Base-by-base conservation (phyloP, 2,888 invertebrate species). In the Epirrita christyi region DNA sequence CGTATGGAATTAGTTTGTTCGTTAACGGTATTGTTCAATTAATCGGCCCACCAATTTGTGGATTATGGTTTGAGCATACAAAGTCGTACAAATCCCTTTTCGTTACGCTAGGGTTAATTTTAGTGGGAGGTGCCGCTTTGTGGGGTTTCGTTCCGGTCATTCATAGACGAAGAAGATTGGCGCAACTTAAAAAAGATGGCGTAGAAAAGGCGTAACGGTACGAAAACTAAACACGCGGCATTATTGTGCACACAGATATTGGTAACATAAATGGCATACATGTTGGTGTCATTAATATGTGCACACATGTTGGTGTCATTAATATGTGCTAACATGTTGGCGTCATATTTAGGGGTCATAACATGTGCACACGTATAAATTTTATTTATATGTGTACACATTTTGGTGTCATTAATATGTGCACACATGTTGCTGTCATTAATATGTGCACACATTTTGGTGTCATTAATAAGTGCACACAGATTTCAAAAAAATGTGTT, bases 1-100 rank as follows among this genome's bases (percentile, higher is more conserved):
- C 97, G 0, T 97, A 97, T 71, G 97, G 97, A 0, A 96, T 97
- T 29, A 96, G 97, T 65, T 86, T 97, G 29, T 97, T 97, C 70
- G 94, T 97, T 9, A 97, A 97, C 71, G 97, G 97, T 1, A 93
- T 97, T 46, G 81, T 97, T 15, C 97, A 97, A 79, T 79, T 97
- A 41, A 85, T 96, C 1, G 97, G 97, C 0, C 97, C 97, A 0
- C 97, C 97, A 0, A 87, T 97, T n/a, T 97, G 97, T 75, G 97
- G 97, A 0, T 70, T 94, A 3, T 94, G 96, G 93, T 95, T 90
- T 61, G 94, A 95, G 64, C 80, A 90, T 32, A 92, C 94, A 0
- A 77, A 93, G 0, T 94, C 94, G 0, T 96, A 96, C 76, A 94
- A 94, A 61, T 94, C 95, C 0, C 92, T 97, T 41, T 96, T 97